Evolutionary conservation across 2,113 vertebrate genomes (phyloP), one percentile per base, ranked within the genome.

Genomic region (Gnathochromis pfefferi): DNA sequence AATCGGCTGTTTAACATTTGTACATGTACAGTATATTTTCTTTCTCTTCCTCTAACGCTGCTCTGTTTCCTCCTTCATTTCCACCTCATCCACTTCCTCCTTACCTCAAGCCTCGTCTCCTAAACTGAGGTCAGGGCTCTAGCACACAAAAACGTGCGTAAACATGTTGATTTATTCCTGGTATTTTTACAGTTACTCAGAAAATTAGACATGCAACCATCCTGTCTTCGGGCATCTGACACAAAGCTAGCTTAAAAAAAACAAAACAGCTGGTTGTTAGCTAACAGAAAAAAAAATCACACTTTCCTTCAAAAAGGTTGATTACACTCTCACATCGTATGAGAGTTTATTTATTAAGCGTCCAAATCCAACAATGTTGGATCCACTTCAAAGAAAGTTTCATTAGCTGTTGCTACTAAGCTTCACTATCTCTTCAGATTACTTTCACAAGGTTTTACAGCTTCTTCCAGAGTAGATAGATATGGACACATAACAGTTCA

Each of bases 141-240:
- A 68, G 35, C 63, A 68, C 35, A 68, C 63, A 68, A 40, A 68
- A 40, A 0, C 11, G 4, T 68, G 63, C 1, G 11, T 40, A 68
- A 68, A 68, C 35, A 68, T 68, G 1, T 40, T 40, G 11, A 68
- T 68, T 68, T 40, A 40, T 21, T 40, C 63, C 63, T 21, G 33
- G 19, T 38, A 68, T 5, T 68, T 21, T 38, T 68, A 65, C 31
- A 65, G 60, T 68, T 68, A 38, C 19, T 65, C 33, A 68, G 63
- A 21, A 68, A 40, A 68, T 4, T 14, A 23, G n/a, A 68, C 0
- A 40, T 40, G 35, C 12, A 7, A 40, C 63, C 63, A 38, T 68
- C 11, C 33, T 21, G 63, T 68, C 63, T 68, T 21, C 0, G 4
- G 0, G 11, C 19, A 68, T 38, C 63, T 14, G n/a, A 40, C 35